Conservation (phyloP, 2,797 vertebrate genomes). For the Arctocebus calabarensis region DNA sequence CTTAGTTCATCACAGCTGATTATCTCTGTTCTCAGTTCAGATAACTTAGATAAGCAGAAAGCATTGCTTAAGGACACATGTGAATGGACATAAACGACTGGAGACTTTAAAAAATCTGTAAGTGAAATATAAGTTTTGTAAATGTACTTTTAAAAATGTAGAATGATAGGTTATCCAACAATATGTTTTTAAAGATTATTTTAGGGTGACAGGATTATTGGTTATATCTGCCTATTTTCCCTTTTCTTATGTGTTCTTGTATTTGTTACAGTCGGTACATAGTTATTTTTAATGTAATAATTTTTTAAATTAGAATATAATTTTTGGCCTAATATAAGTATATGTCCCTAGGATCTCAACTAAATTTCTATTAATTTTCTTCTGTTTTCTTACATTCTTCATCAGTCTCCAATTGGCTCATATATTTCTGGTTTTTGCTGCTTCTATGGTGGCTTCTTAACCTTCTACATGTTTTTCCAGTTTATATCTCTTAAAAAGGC, state of each 20-base stretch:
- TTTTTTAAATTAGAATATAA: not conserved
- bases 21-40: not conserved
- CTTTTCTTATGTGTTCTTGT: not conserved
- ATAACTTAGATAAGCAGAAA: conserved; percentile 10
- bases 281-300: conserved; percentile 2
- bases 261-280: not conserved
- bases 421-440: not conserved
- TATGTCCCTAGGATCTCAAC: not conserved
- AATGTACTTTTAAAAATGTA: conserved; percentile 16
- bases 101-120: not conserved
- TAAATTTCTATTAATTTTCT: not conserved
- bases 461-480: not conserved
- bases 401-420: not conserved
- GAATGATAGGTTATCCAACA: not conserved
- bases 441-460: not conserved
- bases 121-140: not conserved
- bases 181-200: not conserved
- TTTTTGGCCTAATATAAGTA: not conserved
- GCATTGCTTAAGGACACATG: not conserved
- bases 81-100: conserved; percentile 11
- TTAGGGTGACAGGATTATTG: not conserved
- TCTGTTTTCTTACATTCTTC: not conserved
- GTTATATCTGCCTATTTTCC: not conserved
- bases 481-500: not conserved
- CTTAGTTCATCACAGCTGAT: not conserved